Conservation (phyloP, 2,888 invertebrate species). For the Dexiosoma caninum region DNA sequence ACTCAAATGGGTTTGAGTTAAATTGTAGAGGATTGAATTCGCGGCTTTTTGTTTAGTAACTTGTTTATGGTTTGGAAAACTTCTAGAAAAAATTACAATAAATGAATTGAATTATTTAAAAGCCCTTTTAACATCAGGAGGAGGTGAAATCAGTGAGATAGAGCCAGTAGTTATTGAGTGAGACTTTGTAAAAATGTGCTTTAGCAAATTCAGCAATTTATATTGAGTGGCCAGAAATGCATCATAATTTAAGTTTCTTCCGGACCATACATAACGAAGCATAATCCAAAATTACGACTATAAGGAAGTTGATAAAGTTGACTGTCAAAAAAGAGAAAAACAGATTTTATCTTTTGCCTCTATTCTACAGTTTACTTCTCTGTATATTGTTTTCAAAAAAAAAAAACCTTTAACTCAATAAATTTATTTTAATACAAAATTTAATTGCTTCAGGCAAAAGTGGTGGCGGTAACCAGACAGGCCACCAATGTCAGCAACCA, state of each 20-base stretch:
- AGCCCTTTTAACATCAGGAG: background rate
- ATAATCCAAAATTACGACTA: too few species aligned
- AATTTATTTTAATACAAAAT: conserved; percentile 41
- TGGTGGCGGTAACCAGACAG: conserved; percentile 22
- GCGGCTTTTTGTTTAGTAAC: background rate
- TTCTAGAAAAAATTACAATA: background rate
- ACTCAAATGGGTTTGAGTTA: conserved; percentile 26
- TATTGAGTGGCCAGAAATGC: background rate
- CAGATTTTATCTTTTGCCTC: background rate
- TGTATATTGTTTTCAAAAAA: background rate
- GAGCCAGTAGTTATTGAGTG: background rate
- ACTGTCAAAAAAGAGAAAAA: too few species aligned
- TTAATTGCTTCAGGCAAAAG: conserved; percentile 34
- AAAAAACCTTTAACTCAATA: conserved; percentile 18
- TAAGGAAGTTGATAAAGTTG: too few species aligned
- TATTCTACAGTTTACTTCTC: background rate
- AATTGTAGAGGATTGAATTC: background rate
- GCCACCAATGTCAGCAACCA: conserved; percentile 32
- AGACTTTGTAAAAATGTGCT: background rate
- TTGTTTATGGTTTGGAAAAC: background rate
- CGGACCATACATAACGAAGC: too few species aligned
- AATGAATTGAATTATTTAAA: conserved; percentile 18
- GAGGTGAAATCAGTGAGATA: background rate
- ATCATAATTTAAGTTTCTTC: too few species aligned
- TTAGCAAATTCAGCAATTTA: background rate